A percentile compares a stretch with the other conserved stretches of the same genome.
Evolutionary conservation across 2,888 invertebrate species (phyloP).

Genomic region (Tetrapedia diversipes): DNA sequence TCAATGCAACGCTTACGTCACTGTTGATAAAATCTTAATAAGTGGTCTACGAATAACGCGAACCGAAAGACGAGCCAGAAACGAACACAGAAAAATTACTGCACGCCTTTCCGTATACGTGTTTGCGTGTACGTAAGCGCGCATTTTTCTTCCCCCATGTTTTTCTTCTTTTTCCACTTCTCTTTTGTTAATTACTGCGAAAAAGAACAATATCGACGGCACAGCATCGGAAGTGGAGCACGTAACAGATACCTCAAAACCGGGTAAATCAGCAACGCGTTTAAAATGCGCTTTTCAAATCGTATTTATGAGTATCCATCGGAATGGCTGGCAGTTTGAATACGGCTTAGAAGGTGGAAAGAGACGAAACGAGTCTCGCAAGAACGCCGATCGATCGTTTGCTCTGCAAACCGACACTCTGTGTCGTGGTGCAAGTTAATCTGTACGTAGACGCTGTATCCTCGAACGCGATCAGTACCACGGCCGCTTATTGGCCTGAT

Average conservation of each 20-base stretch:
- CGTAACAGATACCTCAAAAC: slow-evolving; percentile 1
- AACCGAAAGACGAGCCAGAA: neutral
- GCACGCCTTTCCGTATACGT: too few relatives aligned
- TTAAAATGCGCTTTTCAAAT: slow-evolving; percentile 15
- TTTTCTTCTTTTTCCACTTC: neutral
- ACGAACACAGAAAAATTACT: slow-evolving; percentile 39
- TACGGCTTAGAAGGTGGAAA: neutral
- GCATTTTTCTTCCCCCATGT: neutral
- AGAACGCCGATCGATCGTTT: slow-evolving; percentile 27
- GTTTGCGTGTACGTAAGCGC: too few relatives aligned
- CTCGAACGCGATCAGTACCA: slow-evolving; percentile 58
- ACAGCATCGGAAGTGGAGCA: neutral
- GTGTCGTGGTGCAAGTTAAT: slow-evolving; percentile 40
- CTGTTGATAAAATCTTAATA: slow-evolving; percentile 68
- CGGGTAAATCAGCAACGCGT: slow-evolving; percentile 3
- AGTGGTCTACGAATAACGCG: slow-evolving; percentile 45
- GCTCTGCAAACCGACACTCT: slow-evolving; percentile 13
- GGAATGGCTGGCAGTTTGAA: slow-evolving; percentile 12
- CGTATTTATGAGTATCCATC: slow-evolving; percentile 9
- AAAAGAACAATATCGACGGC: neutral
- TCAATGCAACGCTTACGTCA: slow-evolving; percentile 61
- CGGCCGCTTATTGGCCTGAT: slow-evolving; percentile 75
- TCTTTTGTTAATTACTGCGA: too few relatives aligned
- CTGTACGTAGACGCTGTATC: slow-evolving; percentile 48
- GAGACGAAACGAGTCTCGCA: slow-evolving; percentile 5